phyloP scores from a whole-genome alignment of 2,113 vertebrate genomes.

The Oncorhynchus kisutch region DNA sequence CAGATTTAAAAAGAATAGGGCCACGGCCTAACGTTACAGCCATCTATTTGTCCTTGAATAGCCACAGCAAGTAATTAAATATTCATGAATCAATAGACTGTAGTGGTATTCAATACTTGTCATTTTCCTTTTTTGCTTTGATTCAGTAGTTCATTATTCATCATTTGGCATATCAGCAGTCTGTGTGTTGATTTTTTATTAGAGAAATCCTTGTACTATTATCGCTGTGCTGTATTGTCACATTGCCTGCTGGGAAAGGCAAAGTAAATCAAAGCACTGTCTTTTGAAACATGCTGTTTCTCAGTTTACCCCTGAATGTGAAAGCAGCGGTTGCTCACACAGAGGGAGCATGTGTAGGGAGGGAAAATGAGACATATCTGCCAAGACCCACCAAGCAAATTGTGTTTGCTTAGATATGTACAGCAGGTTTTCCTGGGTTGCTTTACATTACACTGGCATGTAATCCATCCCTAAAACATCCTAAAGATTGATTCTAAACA shows the following conservation, averaged over 20 bases:
- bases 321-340: constrained; percentile 2
- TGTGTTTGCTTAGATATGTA: constrained; percentile 43
- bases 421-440: constrained; percentile 55
- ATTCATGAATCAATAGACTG: too few relatives aligned
- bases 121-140: constrained; percentile 10
- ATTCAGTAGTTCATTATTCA: constrained; percentile 5
- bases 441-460: constrained; percentile 6
- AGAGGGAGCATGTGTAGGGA: constrained; percentile 2
- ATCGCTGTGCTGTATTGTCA: constrained; percentile 30
- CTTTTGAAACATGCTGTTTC: constrained; percentile 18
- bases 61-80: too few relatives aligned
- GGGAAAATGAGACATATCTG: constrained; percentile 12
- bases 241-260: constrained; percentile 41
- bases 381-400: constrained; percentile 23
- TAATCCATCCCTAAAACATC: not conserved
- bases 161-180: constrained; percentile 22
- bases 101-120: not conserved
- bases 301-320: not conserved
- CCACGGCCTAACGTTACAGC: not conserved
- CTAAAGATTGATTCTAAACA: too few relatives aligned
- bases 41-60: too few relatives aligned
- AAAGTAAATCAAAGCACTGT: constrained; percentile 47
- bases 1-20: not conserved
- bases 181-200: constrained; percentile 53
- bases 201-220: constrained; percentile 36